Base-by-base conservation (phyloP, 2,888 invertebrate genomes). In the Leptopilina syphax region DNA sequence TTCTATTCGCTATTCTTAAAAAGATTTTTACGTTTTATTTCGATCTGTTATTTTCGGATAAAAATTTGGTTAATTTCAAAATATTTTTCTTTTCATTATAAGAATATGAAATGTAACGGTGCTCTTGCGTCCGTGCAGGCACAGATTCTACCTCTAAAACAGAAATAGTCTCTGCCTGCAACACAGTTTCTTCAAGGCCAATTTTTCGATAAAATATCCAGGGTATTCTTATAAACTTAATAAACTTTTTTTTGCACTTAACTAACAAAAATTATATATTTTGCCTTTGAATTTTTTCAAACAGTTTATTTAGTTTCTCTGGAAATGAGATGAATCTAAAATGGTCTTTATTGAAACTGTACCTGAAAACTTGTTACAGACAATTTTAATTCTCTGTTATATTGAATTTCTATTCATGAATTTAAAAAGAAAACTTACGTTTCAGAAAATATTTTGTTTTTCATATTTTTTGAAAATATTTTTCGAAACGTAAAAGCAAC, bases 331-430 rank as follows among this genome's bases (percentile, higher is more conserved):
- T 73, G 9, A 10, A 57, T 34, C 10, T 41, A n/a, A 73, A 73
- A 18, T 54, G 73, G 57, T 57, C 73, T 82, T 60, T 57, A 54
- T 57, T 34, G 89, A 91, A 90, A 92, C 92, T 92, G 92, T 92
- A 93, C 94, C 94, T 94, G 94, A 94, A 94, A 94, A 94, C 93
- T 94, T 94, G 94, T 93, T 93, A 92, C 90, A 92, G 92, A 90
- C 84, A 77, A 65, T 82, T 65, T 80, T 9, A 77, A 50, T 79
- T 12, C 79, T 79, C 50, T 68, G 54, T 65, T 41, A 73, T 5
- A 73, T 57, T 73, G 34, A 57, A 73, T 3, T 57, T 24, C 8
- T 67, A 27, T 50, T 57, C 57, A n/a, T 57, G 27, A 50, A 0
- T n/a, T 70, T 70, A 70, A 54, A 27, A 27, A 68, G 9, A 54